A percentile compares a stretch with the other conserved stretches of the same genome.
Evolutionary conservation across 2,797 vertebrate species (phyloP).

Genomic region (Phalanger gymnotis): DNA sequence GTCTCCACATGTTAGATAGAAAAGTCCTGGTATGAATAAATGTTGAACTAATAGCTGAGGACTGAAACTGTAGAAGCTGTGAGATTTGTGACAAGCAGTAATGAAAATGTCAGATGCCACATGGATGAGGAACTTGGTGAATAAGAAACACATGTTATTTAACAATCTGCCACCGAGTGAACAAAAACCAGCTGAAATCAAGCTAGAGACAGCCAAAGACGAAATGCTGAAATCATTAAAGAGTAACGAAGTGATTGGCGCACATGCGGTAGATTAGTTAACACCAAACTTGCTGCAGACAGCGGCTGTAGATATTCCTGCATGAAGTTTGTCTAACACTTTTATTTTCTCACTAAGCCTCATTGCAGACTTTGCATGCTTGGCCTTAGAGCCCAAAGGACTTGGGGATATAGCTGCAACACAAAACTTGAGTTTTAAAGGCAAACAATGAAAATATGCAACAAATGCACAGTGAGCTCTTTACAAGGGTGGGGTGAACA

Average conservation of each 20-base stretch:
- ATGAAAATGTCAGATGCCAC: slow-evolving; percentile 75
- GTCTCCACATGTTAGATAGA: not conserved
- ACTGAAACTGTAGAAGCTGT: not conserved
- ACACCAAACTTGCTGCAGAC: not conserved
- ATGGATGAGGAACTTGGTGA: slow-evolving; percentile 48
- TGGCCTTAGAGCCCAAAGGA: not conserved
- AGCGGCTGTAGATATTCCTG: not conserved
- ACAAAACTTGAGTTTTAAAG: not conserved
- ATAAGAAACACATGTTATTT: slow-evolving; percentile 47
- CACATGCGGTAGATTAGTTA: not conserved
- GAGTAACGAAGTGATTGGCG: not conserved
- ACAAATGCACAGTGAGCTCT: not conserved
- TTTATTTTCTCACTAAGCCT: not conserved
- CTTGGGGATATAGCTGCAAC: not conserved
- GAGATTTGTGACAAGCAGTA: slow-evolving; percentile 57
- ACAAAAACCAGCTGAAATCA: slow-evolving; percentile 58
- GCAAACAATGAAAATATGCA: not conserved
- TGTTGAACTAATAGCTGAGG: slow-evolving; percentile 46
- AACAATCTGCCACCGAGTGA: slow-evolving; percentile 59
- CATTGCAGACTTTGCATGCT: not conserved
- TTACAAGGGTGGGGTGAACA: not conserved
- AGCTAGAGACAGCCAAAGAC: slow-evolving; percentile 50
- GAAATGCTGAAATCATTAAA: not conserved
- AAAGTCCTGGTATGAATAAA: slow-evolving; percentile 30
- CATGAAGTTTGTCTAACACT: not conserved